Evolutionary conservation across 2,888 invertebrate genomes (phyloP).

Genomic region (Cantharis nigra): DNA sequence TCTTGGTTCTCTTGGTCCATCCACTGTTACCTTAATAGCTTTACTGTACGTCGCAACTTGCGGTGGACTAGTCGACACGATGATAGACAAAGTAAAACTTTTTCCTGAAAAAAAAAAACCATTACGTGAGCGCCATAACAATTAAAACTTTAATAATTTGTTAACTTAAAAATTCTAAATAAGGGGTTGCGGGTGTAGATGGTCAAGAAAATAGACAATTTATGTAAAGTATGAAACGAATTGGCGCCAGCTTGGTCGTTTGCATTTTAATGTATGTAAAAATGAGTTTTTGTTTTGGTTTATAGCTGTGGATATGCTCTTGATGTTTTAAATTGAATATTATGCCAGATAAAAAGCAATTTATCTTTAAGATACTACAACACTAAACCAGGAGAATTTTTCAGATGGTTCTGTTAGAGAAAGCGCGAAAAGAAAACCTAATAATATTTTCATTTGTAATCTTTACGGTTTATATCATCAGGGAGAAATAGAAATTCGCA

Average conservation of each 20-base stretch:
- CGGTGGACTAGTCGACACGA: conserved; percentile 89
- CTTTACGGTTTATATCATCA: conserved; percentile 31
- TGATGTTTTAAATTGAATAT: conserved; percentile 9
- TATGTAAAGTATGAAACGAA: conserved; percentile 25
- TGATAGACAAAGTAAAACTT: conserved; percentile 95
- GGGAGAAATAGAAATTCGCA: conserved; percentile 36
- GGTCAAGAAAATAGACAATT: conserved; percentile 30
- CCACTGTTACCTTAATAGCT: conserved; percentile 99
- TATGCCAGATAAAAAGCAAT: conserved; percentile 1
- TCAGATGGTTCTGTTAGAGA: background rate
- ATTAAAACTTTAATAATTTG: background rate
- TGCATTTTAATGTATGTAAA: conserved; percentile 27
- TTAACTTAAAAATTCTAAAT: background rate
- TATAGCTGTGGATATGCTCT: conserved; percentile 5
- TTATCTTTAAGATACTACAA: background rate
- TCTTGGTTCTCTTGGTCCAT: conserved; percentile 96
- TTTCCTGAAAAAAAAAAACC: conserved; percentile 74
- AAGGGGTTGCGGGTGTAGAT: conserved; percentile 21
- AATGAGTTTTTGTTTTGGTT: background rate
- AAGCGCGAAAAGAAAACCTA: conserved; percentile 21
- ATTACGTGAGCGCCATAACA: background rate
- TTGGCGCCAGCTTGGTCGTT: conserved; percentile 25
- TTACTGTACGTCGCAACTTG: conserved; percentile 97
- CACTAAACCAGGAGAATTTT: background rate
- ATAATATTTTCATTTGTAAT: conserved; percentile 36